phyloP scores from a whole-genome alignment of 2,113 vertebrate genomes.

The Peromyscus polionotus region DNA sequence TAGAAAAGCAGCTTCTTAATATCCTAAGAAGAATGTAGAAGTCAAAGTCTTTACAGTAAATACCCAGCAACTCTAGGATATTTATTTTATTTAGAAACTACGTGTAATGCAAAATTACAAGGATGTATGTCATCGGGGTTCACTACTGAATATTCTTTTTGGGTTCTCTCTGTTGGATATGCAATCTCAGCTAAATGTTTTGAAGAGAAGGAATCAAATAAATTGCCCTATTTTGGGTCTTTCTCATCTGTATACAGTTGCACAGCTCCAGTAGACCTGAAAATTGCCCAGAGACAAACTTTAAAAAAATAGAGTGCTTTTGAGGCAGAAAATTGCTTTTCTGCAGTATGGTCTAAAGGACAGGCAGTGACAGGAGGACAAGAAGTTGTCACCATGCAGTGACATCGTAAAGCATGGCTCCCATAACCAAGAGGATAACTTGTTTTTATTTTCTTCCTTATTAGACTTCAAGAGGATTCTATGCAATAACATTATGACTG shows the following conservation, averaged over 20 bases:
- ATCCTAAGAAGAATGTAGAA: conserved; percentile 78
- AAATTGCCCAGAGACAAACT: conserved; percentile 92
- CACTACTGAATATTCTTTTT: conserved; percentile 86
- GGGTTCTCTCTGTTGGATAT: conserved; percentile 87
- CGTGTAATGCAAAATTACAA: conserved; percentile 85
- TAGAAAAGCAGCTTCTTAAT: conserved; percentile 77
- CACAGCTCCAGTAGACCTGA: conserved; percentile 91
- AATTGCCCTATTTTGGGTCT: conserved; percentile 90
- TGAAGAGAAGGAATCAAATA: conserved; percentile 90
- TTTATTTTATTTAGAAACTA: conserved; percentile 78
- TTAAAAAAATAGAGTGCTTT: conserved; percentile 90
- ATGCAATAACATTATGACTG: conserved; percentile 22
- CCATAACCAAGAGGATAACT: conserved; percentile 85
- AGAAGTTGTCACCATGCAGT: conserved; percentile 86
- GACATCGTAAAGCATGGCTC: conserved; percentile 84
- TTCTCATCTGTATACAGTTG: conserved; percentile 90
- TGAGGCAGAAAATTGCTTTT: conserved; percentile 93
- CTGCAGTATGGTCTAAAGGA: conserved; percentile 87
- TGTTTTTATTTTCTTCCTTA: conserved; percentile 81
- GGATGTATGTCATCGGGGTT: conserved; percentile 83
- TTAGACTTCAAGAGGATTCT: conserved; percentile 75
- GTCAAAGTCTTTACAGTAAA: conserved; percentile 85
- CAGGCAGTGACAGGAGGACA: conserved; percentile 88
- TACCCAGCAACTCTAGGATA: conserved; percentile 80
- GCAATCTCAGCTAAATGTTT: conserved; percentile 91